A percentile compares a stretch with the other conserved stretches of the same genome.
These are phyloP conservation scores for Carposina sasakii DNA, from an alignment of 1,140 invertebrate genomes.

Conservation along the genomic window DNA sequence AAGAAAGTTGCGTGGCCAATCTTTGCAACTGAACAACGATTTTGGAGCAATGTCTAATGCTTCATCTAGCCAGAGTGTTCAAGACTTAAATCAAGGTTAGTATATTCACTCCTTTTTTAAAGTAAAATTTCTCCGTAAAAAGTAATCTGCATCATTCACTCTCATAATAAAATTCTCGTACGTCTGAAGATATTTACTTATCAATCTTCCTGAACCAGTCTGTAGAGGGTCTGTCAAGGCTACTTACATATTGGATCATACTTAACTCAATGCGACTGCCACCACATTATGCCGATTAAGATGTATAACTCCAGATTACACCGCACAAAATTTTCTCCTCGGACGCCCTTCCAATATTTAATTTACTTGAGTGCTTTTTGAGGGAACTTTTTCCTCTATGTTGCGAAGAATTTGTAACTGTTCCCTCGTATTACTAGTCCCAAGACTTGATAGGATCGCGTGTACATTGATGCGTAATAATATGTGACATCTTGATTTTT, in stretches of 20 bases:
- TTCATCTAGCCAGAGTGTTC: conserved; percentile 84
- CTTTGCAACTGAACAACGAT: conserved; percentile 59
- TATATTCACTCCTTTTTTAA: conserved; percentile 11
- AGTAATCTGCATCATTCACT: not conserved
- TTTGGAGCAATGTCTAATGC: conserved; percentile 79
- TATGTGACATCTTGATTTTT: conserved; percentile 23
- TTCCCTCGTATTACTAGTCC: conserved; percentile 49
- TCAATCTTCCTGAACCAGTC: conserved; percentile 34
- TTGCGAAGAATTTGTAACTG: conserved; percentile 58
- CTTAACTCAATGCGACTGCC: conserved; percentile 48
- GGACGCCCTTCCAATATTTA: conserved; percentile 61
- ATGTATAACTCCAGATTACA: conserved; percentile 60
- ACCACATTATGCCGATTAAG: conserved; percentile 70
- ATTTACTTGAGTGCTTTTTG: conserved; percentile 67
- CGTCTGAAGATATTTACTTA: conserved; percentile 41
- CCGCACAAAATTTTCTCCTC: conserved; percentile 42
- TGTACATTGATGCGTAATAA: conserved; percentile 42
- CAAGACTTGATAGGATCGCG: conserved; percentile 28
- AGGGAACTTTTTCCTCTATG: conserved; percentile 55
- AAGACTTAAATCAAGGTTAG: conserved; percentile 77
- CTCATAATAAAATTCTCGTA: conserved; percentile 10
- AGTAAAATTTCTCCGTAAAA: not conserved
- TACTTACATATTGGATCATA: conserved; percentile 37
- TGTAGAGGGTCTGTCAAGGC: conserved; percentile 51
- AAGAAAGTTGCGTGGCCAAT: conserved; percentile 76